phyloP scores from a whole-genome alignment of 2,888 invertebrate genomes.

The Polyploca ridens region DNA sequence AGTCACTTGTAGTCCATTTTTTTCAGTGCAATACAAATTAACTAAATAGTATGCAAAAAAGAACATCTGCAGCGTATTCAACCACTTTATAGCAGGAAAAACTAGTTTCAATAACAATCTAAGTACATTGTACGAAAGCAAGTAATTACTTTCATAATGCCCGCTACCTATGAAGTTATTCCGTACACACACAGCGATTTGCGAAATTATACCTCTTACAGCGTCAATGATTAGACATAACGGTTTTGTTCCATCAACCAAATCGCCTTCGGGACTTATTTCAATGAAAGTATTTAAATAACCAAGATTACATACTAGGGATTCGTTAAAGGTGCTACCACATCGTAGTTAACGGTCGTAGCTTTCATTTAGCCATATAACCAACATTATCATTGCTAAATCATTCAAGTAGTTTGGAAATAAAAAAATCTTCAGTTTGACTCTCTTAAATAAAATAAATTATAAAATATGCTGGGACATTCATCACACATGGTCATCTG shows the following conservation, averaged over 20 bases:
- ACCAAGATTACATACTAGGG: conserved; percentile 10
- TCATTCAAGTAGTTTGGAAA: too few species aligned
- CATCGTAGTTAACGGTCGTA: not conserved
- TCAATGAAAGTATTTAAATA: conserved; percentile 3
- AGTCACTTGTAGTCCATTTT: too few species aligned
- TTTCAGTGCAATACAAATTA: not conserved
- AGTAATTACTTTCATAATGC: conserved; percentile 53
- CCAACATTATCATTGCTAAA: not conserved
- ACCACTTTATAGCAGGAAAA: not conserved
- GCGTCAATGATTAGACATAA: conserved; percentile 64
- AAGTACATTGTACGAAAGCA: conserved; percentile 29
- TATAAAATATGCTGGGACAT: too few species aligned
- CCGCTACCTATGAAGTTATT: conserved; percentile 60
- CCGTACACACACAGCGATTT: conserved; percentile 55
- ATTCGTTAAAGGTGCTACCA: not conserved
- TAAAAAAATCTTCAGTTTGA: too few species aligned
- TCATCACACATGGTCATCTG: too few species aligned
- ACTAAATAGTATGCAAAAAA: too few species aligned
- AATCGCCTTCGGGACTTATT: conserved; percentile 23
- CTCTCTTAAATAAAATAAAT: too few species aligned
- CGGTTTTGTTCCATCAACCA: conserved; percentile 58
- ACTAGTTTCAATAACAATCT: not conserved
- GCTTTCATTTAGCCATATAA: not conserved
- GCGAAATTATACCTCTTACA: conserved; percentile 71
- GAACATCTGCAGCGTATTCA: too few species aligned